These are phyloP conservation scores for Fissipunctia ypsillon DNA, from an alignment of 2,888 invertebrate genomes.

Conservation along the genomic window DNA sequence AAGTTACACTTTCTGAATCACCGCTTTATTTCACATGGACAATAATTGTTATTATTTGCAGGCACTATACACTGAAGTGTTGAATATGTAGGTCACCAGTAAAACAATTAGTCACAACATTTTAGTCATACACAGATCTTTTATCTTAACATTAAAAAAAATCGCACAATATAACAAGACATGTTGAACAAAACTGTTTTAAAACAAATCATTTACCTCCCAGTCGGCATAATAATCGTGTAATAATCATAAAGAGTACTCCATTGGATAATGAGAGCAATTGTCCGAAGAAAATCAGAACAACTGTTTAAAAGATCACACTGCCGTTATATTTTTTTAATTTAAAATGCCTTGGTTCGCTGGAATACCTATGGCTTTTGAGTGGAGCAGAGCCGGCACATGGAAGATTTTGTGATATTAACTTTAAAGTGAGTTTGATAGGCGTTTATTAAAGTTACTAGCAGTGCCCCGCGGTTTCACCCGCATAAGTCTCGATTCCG, in stretches of 20 bases:
- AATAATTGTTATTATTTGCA: neutral
- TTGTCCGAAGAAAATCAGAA: conserved; percentile 75
- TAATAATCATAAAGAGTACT: conserved; percentile 68
- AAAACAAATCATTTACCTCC: conserved; percentile 19
- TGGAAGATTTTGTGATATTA: neutral
- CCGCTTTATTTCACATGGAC: neutral
- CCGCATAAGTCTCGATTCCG: too few species aligned
- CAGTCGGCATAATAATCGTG: conserved; percentile 42
- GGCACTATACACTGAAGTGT: neutral
- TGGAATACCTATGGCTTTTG: conserved; percentile 66
- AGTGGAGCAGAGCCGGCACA: conserved; percentile 68
- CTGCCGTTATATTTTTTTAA: conserved; percentile 85
- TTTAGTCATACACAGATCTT: conserved; percentile 34
- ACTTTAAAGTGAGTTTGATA: neutral
- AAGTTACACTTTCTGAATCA: neutral
- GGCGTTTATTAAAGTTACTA: too few species aligned
- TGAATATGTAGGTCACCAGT: neutral
- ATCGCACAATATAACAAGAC: conserved; percentile 26
- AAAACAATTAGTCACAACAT: conserved; percentile 23
- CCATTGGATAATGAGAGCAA: conserved; percentile 77
- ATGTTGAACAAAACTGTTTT: conserved; percentile 10
- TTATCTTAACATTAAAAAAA: conserved; percentile 15
- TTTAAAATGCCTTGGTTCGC: conserved; percentile 82
- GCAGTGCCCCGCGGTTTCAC: too few species aligned
- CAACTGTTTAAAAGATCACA: conserved; percentile 83